Conservation (phyloP, 2,888 invertebrate species). For the Microdon myrmicae region DNA sequence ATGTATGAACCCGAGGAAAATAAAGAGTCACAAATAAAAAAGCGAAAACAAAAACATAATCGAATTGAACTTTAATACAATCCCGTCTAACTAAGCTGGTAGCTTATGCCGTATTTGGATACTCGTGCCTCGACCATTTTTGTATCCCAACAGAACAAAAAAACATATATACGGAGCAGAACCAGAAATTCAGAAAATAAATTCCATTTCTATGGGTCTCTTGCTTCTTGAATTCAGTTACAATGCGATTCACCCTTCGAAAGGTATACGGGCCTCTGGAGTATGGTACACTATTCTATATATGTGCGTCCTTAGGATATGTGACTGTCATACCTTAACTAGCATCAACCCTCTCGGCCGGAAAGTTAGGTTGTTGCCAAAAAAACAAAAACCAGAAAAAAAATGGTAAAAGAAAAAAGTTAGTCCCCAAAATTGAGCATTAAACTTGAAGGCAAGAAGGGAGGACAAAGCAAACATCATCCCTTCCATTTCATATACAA, state of each 20-base stretch:
- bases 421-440: too few relatives aligned
- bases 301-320: constrained; percentile 29
- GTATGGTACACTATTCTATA: too few relatives aligned
- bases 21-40: neutral
- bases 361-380: constrained; percentile 40
- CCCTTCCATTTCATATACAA: constrained; percentile 37
- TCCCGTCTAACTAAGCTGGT: constrained; percentile 5
- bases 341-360: constrained; percentile 46
- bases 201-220: constrained; percentile 15
- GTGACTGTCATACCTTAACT: constrained; percentile 35
- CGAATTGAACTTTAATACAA: constrained; percentile 40
- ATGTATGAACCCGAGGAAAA: too few relatives aligned
- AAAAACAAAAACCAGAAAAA: constrained; percentile 6
- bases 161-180: too few relatives aligned
- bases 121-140: constrained; percentile 21
- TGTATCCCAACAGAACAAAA: constrained; percentile 25
- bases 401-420: constrained; percentile 3
- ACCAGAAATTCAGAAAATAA: constrained; percentile 47
- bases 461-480: constrained; percentile 34
- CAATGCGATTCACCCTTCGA: constrained; percentile 42
- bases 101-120: constrained; percentile 4
- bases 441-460: constrained; percentile 9
- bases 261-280: constrained; percentile 32
- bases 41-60: constrained; percentile 8
- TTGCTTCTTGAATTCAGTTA: constrained; percentile 29